These are phyloP conservation scores for Tragelaphus oryx DNA, from an alignment of 2,797 vertebrate genomes.

Conservation along the genomic window DNA sequence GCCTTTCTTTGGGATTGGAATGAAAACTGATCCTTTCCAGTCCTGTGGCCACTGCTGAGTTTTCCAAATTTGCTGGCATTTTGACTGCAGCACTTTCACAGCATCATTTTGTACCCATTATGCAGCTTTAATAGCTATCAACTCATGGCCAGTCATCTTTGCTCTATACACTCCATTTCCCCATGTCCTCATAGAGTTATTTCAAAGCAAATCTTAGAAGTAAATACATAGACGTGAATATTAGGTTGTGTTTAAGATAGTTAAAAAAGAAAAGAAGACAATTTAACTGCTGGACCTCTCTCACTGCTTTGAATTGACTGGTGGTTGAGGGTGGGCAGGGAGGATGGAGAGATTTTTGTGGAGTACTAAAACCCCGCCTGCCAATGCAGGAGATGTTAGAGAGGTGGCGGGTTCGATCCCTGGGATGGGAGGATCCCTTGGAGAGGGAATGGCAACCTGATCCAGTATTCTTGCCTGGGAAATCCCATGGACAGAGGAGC, in stretches of 20 bases:
- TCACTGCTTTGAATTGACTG: not conserved
- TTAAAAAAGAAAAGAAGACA: not conserved
- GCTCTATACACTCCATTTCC: not conserved
- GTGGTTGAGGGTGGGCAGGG: no score
- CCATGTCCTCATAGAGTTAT: not conserved
- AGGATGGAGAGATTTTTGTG: not conserved
- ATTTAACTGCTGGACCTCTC: not conserved
- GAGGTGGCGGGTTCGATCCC: fast-evolving
- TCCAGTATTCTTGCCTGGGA: not conserved
- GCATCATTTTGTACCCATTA: not conserved
- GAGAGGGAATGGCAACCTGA: not conserved
- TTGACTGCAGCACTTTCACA: not conserved
- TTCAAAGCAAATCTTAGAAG: not conserved
- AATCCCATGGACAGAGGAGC: not conserved
- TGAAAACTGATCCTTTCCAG: not conserved
- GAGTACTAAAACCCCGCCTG: not conserved
- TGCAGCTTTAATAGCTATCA: not conserved
- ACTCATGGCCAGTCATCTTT: not conserved
- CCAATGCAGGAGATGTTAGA: not conserved
- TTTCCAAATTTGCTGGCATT: not conserved
- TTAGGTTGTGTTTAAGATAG: not conserved
- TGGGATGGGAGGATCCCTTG: not conserved
- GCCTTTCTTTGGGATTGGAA: not conserved
- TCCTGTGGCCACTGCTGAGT: not conserved
- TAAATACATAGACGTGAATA: not conserved